Conservation (phyloP, 2,113 vertebrate genomes). For the Mustela nigripes region DNA sequence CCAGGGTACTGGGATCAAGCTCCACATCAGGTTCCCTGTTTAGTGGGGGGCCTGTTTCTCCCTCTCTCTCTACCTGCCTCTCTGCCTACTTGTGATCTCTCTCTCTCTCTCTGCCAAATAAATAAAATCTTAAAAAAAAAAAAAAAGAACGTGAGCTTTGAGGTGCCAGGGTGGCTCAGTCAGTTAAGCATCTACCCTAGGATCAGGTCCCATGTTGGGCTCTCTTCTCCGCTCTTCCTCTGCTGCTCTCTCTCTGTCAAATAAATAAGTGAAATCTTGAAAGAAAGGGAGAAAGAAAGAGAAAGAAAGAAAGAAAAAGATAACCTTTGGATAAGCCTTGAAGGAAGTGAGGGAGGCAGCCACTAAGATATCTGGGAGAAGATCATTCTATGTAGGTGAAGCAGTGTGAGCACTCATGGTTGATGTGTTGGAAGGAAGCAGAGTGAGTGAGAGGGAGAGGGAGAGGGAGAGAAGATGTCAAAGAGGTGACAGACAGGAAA, state of each 20-base stretch:
- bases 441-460: background rate
- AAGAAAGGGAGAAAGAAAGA: background rate
- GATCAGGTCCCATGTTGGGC: background rate
- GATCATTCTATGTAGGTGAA: background rate
- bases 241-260: background rate
- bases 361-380: background rate
- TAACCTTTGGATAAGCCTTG: background rate
- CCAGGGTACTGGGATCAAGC: background rate
- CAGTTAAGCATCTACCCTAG: background rate
- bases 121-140: no score
- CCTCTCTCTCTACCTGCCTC: no score
- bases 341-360: background rate
- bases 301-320: background rate
- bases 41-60: no score
- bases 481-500: background rate
- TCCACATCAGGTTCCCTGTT: background rate
- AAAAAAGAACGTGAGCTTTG: no score
- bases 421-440: background rate
- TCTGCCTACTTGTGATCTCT: no score
- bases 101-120: no score
- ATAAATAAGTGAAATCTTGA: background rate
- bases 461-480: background rate
- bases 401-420: background rate
- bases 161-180: no score
- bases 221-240: background rate